These are phyloP conservation scores for Apotomis turbidana DNA, from an alignment of 2,888 invertebrate genomes.

Conservation along the genomic window DNA sequence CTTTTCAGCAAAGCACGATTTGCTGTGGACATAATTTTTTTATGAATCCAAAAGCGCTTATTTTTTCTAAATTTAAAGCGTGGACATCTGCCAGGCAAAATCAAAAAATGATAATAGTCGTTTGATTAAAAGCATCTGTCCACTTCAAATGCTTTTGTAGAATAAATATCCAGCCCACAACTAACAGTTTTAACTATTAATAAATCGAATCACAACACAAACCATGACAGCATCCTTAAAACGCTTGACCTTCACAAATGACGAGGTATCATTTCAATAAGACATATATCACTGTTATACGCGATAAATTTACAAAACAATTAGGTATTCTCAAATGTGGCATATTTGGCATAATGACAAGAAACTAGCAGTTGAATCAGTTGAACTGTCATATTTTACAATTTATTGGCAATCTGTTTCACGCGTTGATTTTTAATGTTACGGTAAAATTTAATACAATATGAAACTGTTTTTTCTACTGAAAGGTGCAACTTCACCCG, in stretches of 20 bases:
- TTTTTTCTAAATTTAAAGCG: too few species aligned
- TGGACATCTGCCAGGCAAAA: neutral
- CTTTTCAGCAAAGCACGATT: neutral
- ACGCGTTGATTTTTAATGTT: neutral
- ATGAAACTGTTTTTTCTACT: too few species aligned
- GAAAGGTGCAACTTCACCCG: too few species aligned
- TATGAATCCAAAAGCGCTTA: too few species aligned
- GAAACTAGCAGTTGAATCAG: neutral
- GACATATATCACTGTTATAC: neutral
- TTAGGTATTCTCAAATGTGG: slow-evolving; percentile 9
- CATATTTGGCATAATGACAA: slow-evolving; percentile 11
- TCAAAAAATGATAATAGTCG: neutral
- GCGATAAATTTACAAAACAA: neutral
- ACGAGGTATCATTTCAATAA: neutral
- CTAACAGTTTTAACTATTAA: slow-evolving; percentile 5
- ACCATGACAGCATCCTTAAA: too few species aligned
- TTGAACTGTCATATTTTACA: neutral
- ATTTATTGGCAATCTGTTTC: neutral
- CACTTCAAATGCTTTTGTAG: neutral
- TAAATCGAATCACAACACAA: neutral
- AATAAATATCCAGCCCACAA: neutral
- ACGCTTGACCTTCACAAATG: neutral
- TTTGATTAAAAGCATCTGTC: slow-evolving; percentile 1
- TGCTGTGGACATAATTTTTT: too few species aligned
- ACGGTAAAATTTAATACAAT: too few species aligned